phyloP scores from a whole-genome alignment of 92 coral and sea anemone genomes.

The Umimayanthus chanpuru region DNA sequence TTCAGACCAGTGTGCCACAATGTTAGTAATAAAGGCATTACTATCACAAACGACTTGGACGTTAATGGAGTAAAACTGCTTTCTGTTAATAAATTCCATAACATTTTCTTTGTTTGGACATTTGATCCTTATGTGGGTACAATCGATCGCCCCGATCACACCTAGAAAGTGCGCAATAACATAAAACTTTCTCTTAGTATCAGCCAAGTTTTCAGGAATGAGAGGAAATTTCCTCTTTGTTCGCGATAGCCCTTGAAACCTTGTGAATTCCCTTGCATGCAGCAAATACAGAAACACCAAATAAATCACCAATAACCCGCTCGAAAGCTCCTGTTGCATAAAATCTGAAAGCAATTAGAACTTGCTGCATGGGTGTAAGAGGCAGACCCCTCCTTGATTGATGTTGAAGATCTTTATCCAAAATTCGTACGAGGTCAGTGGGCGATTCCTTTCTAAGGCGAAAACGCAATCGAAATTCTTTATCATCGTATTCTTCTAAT shows the following conservation, averaged over 20 bases:
- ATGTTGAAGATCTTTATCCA: conserved; percentile 29
- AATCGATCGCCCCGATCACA: conserved; percentile 50
- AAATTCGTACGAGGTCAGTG: conserved; percentile 1
- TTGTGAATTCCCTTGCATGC: conserved; percentile 44
- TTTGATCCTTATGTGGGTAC: conserved; percentile 43
- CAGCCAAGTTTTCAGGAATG: conserved; percentile 46
- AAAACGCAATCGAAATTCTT: conserved; percentile 40
- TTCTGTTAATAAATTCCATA: conserved; percentile 45
- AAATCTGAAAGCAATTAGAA: conserved; percentile 15
- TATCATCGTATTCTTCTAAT: too few relatives aligned
- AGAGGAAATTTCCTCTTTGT: conserved; percentile 24
- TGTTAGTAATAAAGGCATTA: conserved; percentile 40
- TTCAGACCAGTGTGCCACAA: conserved; percentile 44
- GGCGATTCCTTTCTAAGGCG: neutral
- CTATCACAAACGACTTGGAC: conserved; percentile 47
- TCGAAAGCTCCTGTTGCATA: conserved; percentile 26
- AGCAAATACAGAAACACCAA: conserved; percentile 45
- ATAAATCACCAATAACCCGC: conserved; percentile 36
- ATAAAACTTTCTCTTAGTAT: conserved; percentile 42
- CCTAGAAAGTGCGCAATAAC: conserved; percentile 37
- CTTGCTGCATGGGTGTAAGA: conserved; percentile 39
- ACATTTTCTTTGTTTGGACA: conserved; percentile 42
- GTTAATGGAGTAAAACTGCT: conserved; percentile 48
- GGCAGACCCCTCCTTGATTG: conserved; percentile 39
- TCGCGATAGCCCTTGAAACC: conserved; percentile 39